Percentiles rank a stretch among this genome's conserved stretches.
These are phyloP conservation scores for Stigmatopora nigra DNA, from an alignment of 2,113 vertebrate species.

Conservation along the genomic window DNA sequence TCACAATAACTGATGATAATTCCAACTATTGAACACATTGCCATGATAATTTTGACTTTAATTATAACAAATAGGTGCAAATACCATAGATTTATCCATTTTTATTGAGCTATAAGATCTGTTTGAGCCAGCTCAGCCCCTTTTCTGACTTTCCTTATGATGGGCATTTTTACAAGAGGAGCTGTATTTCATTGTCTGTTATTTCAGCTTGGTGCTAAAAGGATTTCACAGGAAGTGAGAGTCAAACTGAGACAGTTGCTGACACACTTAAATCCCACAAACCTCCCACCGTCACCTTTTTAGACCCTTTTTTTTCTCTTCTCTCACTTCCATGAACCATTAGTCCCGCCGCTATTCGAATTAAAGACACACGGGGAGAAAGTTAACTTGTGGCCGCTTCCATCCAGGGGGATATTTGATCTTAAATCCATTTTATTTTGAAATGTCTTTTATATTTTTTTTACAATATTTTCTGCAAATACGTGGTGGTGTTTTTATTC, in stretches of 20 bases:
- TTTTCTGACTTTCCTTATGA: slow-evolving; percentile 11
- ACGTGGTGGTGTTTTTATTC: slow-evolving; percentile 7
- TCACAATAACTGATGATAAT: too few species aligned
- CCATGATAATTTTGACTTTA: too few species aligned
- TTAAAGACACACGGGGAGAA: not conserved
- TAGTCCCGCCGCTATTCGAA: not conserved
- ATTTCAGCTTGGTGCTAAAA: slow-evolving; percentile 16
- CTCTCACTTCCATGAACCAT: not conserved
- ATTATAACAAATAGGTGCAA: too few species aligned
- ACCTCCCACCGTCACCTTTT: slow-evolving; percentile 10
- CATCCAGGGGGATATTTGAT: not conserved
- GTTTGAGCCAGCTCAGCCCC: not conserved
- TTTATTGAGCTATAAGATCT: too few species aligned
- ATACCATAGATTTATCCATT: too few species aligned
- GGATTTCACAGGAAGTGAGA: slow-evolving; percentile 9
- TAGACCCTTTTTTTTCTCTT: not conserved
- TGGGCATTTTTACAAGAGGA: slow-evolving; percentile 6
- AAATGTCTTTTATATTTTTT: not conserved
- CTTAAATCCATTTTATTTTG: slow-evolving; percentile 2
- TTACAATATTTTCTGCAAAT: not conserved
- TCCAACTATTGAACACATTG: too few species aligned
- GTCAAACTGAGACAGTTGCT: slow-evolving; percentile 11
- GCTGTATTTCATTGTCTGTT: slow-evolving; percentile 8
- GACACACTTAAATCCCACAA: slow-evolving; percentile 16
- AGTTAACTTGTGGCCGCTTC: not conserved